Evolutionary conservation across 1,140 invertebrate genomes (phyloP), one percentile per base, ranked within the genome.

Genomic region (Micrasema minimum): DNA sequence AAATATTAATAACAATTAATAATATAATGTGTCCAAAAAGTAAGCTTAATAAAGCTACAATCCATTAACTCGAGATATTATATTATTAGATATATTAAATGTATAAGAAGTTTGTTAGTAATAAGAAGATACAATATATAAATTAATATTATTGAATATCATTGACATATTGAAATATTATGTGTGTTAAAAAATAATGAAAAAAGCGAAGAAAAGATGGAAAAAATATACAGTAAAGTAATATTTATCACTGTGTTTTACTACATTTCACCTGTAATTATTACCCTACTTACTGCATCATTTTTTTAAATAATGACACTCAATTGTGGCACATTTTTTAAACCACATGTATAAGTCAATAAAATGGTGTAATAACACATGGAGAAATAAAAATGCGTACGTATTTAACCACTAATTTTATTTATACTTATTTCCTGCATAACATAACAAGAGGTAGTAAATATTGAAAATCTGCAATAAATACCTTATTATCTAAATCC

Each of bases 221-320:
- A 59, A 51, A n/a, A 41, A 59, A 38, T 59, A 59, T 59, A 59
- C 55, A 59, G 37, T 59, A 59, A 59, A 59, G 20, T 59, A 14
- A 59, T 59, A 59, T 59, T 59, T 59, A 59, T 59, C 12, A 59
- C 6, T 11, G 45, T 48, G 45, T 48, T 48, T 48, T 48, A n/a
- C n/a, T n/a, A n/a, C 20, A 20, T 48, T 48, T 31, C 7, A 31
- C 3, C 26, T 31, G 26, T 7, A 4, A 31, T 4, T n/a, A n/a
- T n/a, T n/a, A n/a, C n/a, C n/a, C n/a, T n/a, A n/a, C n/a, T n/a
- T n/a, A n/a, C n/a, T n/a, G n/a, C n/a, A n/a, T n/a, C n/a, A n/a
- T n/a, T n/a, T n/a, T n/a, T n/a, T n/a, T n/a, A n/a, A n/a, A n/a
- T n/a, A n/a, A n/a, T n/a, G n/a, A n/a, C n/a, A n/a, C n/a, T n/a